phyloP scores from a whole-genome alignment of 2,797 vertebrate genomes.

The Falco rusticolus region DNA sequence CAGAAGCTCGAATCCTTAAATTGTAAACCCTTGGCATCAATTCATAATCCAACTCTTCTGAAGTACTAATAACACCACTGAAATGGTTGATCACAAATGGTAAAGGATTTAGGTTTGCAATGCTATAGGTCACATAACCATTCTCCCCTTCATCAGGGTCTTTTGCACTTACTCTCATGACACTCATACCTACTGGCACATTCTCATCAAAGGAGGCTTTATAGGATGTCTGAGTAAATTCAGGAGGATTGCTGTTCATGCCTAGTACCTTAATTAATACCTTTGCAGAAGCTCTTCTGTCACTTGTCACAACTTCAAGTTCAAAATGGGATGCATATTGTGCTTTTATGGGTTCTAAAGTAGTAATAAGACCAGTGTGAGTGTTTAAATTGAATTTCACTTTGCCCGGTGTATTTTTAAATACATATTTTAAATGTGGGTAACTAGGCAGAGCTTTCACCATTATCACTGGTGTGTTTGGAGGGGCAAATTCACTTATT shows the following conservation, averaged over 20 bases:
- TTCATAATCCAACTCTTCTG: constrained; percentile 93
- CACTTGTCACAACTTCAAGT: constrained; percentile 89
- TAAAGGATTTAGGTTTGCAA: constrained; percentile 88
- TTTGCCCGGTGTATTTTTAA: constrained; percentile 86
- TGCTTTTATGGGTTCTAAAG: constrained; percentile 85
- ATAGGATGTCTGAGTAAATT: constrained; percentile 93
- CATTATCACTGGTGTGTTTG: constrained; percentile 91
- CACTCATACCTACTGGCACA: constrained; percentile 85
- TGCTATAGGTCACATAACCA: constrained; percentile 96
- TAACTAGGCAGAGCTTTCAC: constrained; percentile 88
- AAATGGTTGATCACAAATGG: constrained; percentile 96
- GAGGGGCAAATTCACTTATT: constrained; percentile 93
- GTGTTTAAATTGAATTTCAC: constrained; percentile 86
- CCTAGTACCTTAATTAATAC: constrained; percentile 89
- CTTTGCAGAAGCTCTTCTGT: constrained; percentile 87
- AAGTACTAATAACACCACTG: constrained; percentile 90
- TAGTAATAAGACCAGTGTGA: constrained; percentile 92
- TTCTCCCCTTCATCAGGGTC: constrained; percentile 94
- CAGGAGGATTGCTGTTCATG: constrained; percentile 92
- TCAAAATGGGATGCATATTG: constrained; percentile 84
- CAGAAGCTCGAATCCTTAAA: constrained; percentile 91
- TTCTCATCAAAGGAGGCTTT: constrained; percentile 93
- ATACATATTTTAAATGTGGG: constrained; percentile 87
- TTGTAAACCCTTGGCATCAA: constrained; percentile 96
- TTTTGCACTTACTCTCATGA: constrained; percentile 87